A percentile compares a stretch with the other conserved stretches of the same genome.
Conservation (phyloP, 1,140 invertebrate species). For the Cataglyphis hispanica region DNA sequence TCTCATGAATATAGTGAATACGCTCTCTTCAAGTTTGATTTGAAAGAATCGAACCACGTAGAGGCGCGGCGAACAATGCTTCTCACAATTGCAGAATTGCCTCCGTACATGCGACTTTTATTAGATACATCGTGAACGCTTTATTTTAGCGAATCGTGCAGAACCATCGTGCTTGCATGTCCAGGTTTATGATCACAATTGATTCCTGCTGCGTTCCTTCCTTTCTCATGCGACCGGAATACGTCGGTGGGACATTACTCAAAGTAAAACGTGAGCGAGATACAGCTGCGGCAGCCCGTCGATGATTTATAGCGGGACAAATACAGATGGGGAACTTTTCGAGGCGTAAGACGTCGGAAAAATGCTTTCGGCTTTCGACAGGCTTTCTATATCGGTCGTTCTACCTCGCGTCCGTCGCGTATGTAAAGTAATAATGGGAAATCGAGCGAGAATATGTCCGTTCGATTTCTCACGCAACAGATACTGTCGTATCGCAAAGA, state of each 20-base stretch:
- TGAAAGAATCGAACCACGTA: not conserved
- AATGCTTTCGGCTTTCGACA: slow-evolving; percentile 72
- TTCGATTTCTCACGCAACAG: slow-evolving; percentile 62
- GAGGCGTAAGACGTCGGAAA: slow-evolving; percentile 69
- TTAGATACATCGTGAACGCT: slow-evolving; percentile 30
- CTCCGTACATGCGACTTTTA: slow-evolving; percentile 28
- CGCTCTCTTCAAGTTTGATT: not conserved
- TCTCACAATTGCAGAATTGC: slow-evolving; percentile 16
- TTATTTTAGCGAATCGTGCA: slow-evolving; percentile 43
- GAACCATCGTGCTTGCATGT: slow-evolving; percentile 50
- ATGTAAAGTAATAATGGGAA: slow-evolving; percentile 73
- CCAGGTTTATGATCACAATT: slow-evolving; percentile 66
- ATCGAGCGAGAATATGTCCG: slow-evolving; percentile 71
- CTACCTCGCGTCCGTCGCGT: slow-evolving; percentile 24
- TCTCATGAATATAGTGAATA: slow-evolving; percentile 46
- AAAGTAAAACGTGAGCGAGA: slow-evolving; percentile 63
- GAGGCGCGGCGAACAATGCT: not conserved
- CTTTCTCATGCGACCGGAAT: slow-evolving; percentile 35
- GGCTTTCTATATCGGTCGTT: slow-evolving; percentile 58
- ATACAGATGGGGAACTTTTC: slow-evolving; percentile 69
- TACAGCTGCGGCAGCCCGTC: slow-evolving; percentile 68
- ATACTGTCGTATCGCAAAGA: slow-evolving; percentile 21
- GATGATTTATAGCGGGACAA: slow-evolving; percentile 72
- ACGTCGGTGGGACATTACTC: slow-evolving; percentile 66
- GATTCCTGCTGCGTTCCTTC: slow-evolving; percentile 52